Evolutionary conservation across 2,113 vertebrate genomes (phyloP), one percentile per base, ranked within the genome.

Genomic region (Pristiophorus japonicus): DNA sequence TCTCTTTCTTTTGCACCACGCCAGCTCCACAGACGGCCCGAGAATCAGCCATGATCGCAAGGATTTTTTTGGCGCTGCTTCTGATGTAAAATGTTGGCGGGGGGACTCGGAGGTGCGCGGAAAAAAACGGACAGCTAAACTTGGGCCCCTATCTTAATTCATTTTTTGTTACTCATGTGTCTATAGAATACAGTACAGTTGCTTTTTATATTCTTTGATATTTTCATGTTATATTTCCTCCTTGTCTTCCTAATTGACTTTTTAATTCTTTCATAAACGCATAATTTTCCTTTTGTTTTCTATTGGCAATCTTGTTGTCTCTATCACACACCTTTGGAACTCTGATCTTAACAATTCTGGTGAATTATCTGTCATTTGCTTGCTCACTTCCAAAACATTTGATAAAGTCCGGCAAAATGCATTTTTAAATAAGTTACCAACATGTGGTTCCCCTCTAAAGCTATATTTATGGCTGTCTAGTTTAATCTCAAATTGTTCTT

Each of bases 401-500:
- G 27, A 14, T 51, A 90, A 4, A 4, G 87, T 62, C 30, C 18
- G 51, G 87, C 24, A 34, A 10, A 62, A 55, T 62, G 87, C 51
- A 90, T 59, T 59, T 24, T 30, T 55, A 62, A 59, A 30, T 14
- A 18, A 30, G 51, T 90, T 90, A 14, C 55, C 51, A 90, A 62
- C 51, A 90, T 62, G 51, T 45, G 87, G 4, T 90, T 62, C 51
- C 51, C 51, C 24, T 90, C 85, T 51, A 88, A 88, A 51, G 85
- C 47, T 87, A 87, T 87, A 87, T 88, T 59, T 90, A 62, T 90
- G 51, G 87, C 27, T 90, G 87, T 34, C 87, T 59, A 59, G 11
- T 90, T 90, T 90, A 27, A 62, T 59, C 87, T 55, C 51, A 51
- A 59, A 59, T 90, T 90, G 47, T 30, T 81, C 38, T 81, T 81